Conservation (phyloP, 2,888 invertebrate species). For the Cephus pulcher region DNA sequence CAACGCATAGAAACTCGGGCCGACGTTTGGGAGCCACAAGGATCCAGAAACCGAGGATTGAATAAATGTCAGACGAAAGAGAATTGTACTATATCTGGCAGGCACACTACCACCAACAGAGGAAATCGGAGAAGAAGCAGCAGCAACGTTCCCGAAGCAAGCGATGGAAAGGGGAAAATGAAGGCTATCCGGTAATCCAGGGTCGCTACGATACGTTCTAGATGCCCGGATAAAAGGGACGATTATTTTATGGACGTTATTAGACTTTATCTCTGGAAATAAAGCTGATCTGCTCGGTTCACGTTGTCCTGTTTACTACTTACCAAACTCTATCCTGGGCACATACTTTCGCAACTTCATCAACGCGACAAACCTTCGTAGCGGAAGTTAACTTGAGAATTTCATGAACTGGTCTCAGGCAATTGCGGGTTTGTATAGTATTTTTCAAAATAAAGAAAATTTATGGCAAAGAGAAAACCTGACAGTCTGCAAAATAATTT, state of each 20-base stretch:
- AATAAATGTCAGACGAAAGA: background rate
- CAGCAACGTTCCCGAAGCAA: background rate
- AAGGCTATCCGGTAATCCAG: slow-evolving; percentile 22
- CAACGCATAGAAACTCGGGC: background rate
- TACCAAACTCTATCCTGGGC: too few relatives aligned
- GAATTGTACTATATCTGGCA: background rate
- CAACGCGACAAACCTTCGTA: too few relatives aligned
- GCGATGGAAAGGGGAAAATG: background rate
- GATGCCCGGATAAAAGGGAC: slow-evolving; percentile 20
- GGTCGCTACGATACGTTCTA: slow-evolving; percentile 30
- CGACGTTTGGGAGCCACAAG: background rate
- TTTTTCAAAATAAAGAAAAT: too few relatives aligned
- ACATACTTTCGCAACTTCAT: too few relatives aligned
- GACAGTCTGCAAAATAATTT: too few relatives aligned
- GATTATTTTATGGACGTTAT: slow-evolving; percentile 34
- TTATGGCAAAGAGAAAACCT: too few relatives aligned
- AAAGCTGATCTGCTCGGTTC: slow-evolving; percentile 14
- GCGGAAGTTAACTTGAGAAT: too few relatives aligned
- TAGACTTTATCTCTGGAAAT: slow-evolving; percentile 27
- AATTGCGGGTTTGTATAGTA: too few relatives aligned
- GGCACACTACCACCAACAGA: too few relatives aligned
- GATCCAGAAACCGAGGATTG: background rate
- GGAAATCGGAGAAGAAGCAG: background rate
- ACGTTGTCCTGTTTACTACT: too few relatives aligned
- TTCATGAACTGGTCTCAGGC: too few relatives aligned